Evolutionary conservation across 1,140 invertebrate genomes (phyloP).

Genomic region (Diuraphis noxia): DNA sequence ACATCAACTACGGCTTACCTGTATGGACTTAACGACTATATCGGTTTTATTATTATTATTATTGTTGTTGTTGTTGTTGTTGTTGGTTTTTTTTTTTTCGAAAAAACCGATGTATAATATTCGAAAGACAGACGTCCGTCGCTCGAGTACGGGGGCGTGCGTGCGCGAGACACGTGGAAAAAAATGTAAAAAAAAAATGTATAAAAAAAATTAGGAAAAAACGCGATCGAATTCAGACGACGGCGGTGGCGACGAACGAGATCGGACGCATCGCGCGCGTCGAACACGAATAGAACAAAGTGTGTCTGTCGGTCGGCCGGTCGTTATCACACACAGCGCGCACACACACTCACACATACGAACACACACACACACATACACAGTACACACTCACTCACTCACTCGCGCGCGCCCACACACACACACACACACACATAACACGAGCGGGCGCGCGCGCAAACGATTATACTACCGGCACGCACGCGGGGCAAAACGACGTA

Average conservation of each 20-base stretch:
- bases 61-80: not conserved
- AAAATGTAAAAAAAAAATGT: not conserved
- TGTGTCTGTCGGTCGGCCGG: conserved; percentile 11
- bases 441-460: not conserved
- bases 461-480: not conserved
- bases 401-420: not conserved
- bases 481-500: not conserved
- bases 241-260: not conserved
- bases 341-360: not conserved
- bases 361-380: not conserved
- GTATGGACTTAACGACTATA: not conserved
- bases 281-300: conserved; percentile 28
- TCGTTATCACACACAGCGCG: not conserved
- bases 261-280: conserved; percentile 23
- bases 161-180: not conserved
- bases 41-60: not conserved
- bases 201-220: not conserved
- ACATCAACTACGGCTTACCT: conserved; percentile 37
- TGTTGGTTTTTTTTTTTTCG: not conserved
- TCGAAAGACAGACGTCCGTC: not conserved
- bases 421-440: not conserved
- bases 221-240: not conserved
- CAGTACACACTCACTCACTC: not conserved
- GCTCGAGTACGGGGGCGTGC: not conserved
- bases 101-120: not conserved